phyloP scores from a whole-genome alignment of 2,888 invertebrate species.

The Dromius quadrimaculatus region DNA sequence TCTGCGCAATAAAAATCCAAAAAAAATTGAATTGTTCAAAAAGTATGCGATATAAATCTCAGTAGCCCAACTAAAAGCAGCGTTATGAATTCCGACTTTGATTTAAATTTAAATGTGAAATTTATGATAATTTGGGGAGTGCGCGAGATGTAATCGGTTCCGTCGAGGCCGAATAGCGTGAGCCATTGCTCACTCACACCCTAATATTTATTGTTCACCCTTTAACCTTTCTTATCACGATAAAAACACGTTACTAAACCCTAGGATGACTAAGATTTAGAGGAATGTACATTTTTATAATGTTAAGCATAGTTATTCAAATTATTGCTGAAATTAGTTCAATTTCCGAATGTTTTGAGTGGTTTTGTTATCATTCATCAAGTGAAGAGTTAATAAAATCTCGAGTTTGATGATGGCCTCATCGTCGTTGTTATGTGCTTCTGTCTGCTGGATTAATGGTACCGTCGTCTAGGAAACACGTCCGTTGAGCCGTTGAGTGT shows the following conservation, averaged over 20 bases:
- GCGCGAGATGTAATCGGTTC: constrained; percentile 18
- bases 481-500: constrained; percentile 21
- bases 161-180: background rate
- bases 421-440: too few relatives aligned
- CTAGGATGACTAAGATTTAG: too few relatives aligned
- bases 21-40: too few relatives aligned
- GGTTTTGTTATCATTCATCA: too few relatives aligned
- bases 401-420: too few relatives aligned
- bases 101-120: constrained; percentile 47
- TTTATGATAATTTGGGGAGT: constrained; percentile 44
- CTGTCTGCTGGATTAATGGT: constrained; percentile 41
- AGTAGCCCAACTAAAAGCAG: constrained; percentile 12
- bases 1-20: too few relatives aligned
- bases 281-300: too few relatives aligned
- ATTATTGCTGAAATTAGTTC: too few relatives aligned
- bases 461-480: constrained; percentile 43
- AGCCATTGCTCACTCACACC: background rate
- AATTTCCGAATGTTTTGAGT: too few relatives aligned
- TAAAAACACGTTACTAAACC: background rate
- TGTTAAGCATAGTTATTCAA: too few relatives aligned
- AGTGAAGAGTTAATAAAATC: too few relatives aligned
- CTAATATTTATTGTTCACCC: background rate
- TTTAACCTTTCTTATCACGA: background rate
- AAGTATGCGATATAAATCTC: background rate
- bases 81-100: constrained; percentile 29